These are phyloP conservation scores for Sisyra terminalis DNA, from an alignment of 2,888 invertebrate species.

Conservation along the genomic window DNA sequence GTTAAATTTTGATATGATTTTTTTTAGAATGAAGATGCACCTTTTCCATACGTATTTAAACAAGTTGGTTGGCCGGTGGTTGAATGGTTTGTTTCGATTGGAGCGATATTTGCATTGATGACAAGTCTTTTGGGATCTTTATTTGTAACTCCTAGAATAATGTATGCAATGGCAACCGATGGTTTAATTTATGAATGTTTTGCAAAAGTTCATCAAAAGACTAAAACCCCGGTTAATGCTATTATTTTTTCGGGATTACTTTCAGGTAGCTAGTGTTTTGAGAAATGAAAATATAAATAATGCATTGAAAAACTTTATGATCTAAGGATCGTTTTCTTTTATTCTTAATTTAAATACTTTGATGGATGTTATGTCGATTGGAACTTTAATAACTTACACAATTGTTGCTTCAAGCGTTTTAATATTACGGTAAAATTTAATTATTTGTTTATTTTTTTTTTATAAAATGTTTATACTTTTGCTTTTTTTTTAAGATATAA, in stretches of 20 bases:
- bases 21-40: constrained; percentile 59
- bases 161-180: constrained; percentile 84
- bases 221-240: constrained; percentile 65
- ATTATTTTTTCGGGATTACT: constrained; percentile 60
- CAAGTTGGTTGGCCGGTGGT: constrained; percentile 57
- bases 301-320: too few relatives aligned
- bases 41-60: constrained; percentile 74
- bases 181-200: constrained; percentile 66
- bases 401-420: constrained; percentile 84
- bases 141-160: constrained; percentile 73
- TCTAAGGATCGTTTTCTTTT: constrained; percentile 55
- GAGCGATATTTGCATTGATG: constrained; percentile 81
- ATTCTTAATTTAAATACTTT: constrained; percentile 80
- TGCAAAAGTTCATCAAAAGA: constrained; percentile 49
- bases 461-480: too few relatives aligned
- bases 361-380: constrained; percentile 95
- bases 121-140: constrained; percentile 76
- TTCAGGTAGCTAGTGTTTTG: constrained; percentile 58
- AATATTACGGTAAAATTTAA: constrained; percentile 49
- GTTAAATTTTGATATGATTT: constrained; percentile 11
- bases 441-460: neutral
- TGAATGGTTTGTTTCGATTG: constrained; percentile 80
- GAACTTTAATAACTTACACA: constrained; percentile 76
- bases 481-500: too few relatives aligned
- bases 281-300: constrained; percentile 27